Evolutionary conservation across 2,113 vertebrate genomes (phyloP), one percentile per base, ranked within the genome.

Genomic region (Lepidothrix coronata): DNA sequence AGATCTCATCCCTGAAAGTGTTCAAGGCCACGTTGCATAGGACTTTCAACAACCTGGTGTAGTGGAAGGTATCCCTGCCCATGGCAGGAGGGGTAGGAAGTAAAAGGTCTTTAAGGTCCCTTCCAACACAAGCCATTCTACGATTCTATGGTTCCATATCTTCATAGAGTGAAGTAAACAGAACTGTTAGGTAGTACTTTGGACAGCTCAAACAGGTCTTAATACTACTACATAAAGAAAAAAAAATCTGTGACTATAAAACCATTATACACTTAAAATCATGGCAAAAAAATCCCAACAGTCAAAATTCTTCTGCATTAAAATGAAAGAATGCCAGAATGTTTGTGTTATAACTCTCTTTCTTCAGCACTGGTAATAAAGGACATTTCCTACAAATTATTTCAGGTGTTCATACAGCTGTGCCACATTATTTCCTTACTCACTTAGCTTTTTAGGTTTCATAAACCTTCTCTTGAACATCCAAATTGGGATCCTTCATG

Each of bases 341-440:
- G 37, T 25, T 65, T 83, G 21, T 4, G 1, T 63, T 74, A 37
- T 58, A 66, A 67, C 8, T 58, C 12, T 54, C 21, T 72, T 18
- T 62, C 17, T 74, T 76, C n/a, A 68, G 11, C 39, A 77, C 6
- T 46, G 10, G 43, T 51, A 90, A 74, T 80, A 80, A 93, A 57
- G 43, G 33, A 80, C 19, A 86, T 86, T 88, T 90, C 17, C 73
- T 92, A 46, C 7, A 90, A 86, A 51, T 15, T 88, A 73, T 91
- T 76, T 91, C 63, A 89, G 58, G 7, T 85, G 35, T 61, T 95
- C 78, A 74, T 77, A 41, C 6, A 83, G 19, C 30, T 3, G 0
- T 84, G 39, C 33, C 22, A 83, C 44, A 52, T 80, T 95, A 91
- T 93, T 97, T 90, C 46, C 39, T 80, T 85, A 76, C 58, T 88